Evolutionary conservation across 2,113 vertebrate species (phyloP).

Genomic region (Haplochromis burtoni): DNA sequence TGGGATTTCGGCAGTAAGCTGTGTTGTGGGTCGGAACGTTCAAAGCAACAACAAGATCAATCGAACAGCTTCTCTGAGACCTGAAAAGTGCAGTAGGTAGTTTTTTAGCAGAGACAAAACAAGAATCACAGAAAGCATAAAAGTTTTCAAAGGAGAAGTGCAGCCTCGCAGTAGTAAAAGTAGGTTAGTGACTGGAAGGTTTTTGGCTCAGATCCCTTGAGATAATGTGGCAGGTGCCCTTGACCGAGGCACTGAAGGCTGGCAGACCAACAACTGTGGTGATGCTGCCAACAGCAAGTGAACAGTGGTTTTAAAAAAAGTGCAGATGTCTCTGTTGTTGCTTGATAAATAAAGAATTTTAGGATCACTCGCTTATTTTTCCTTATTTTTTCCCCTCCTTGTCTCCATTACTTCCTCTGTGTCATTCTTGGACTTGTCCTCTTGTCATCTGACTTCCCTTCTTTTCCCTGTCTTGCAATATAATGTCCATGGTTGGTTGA

Average conservation of each 20-base stretch:
- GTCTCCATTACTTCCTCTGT: neutral
- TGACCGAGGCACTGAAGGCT: neutral
- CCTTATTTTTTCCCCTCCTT: neutral
- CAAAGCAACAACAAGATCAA: neutral
- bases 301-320: neutral
- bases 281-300: neutral
- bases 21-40: neutral
- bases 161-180: neutral
- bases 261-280: neutral
- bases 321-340: neutral
- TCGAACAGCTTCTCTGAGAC: neutral
- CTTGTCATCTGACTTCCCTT: neutral
- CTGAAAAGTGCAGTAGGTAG: neutral
- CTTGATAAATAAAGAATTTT: neutral
- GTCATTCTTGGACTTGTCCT: neutral
- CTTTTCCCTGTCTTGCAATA: conserved; percentile 16
- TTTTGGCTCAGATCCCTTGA: neutral
- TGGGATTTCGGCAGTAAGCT: neutral
- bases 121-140: neutral
- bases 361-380: neutral
- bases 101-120: neutral
- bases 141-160: neutral
- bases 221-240: conserved; percentile 5
- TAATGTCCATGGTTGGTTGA: conserved; percentile 52
- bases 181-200: neutral